Base-by-base conservation (phyloP, 2,888 invertebrate species). In the Sminthurides aquaticus region DNA sequence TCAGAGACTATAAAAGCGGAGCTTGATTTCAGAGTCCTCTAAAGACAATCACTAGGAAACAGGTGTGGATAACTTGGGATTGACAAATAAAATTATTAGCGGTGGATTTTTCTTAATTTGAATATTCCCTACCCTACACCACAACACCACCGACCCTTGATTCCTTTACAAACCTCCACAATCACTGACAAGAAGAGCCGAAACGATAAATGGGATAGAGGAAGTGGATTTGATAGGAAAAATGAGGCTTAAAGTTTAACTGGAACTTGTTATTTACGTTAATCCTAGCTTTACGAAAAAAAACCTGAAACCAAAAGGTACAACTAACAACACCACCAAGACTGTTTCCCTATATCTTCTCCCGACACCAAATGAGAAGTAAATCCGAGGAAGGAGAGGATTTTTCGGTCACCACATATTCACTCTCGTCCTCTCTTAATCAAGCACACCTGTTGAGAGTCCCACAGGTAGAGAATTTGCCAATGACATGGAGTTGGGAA, bases 391-490 rank as follows among this genome's bases (percentile, higher is more conserved):
- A n/a, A n/a, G n/a, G n/a, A n/a, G n/a, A n/a, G n/a, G n/a, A n/a
- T n/a, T n/a, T n/a, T 56, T 63, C 60, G 62, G 61, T 48, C 60
- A 29, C 64, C 48, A 49, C 25, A 20, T 29, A 54, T 20, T 57
- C 61, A 57, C 57, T 58, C 61, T 60, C 52, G 52, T 67, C 67
- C 58, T 57, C 8, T 15, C 20, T 20, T 52, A 63, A 64, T 65
- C 49, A 64, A 55, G 60, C 68, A 66, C 66, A 69, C 69, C 69
- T 69, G 69, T 68, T 68, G 66, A 66, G 60, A 66, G 55, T 67
- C 64, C 66, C 66, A 69, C 67, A 69, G 69, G 67, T 68, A 68
- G 60, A 57, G 63, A 67, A 67, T 67, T 67, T 63, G 65, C 67
- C 67, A 67, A 67, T 67, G 63, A 67, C 57, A 64, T 57, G 64